Evolutionary conservation across 2,888 invertebrate genomes (phyloP).

Genomic region (Fabriciana adippe): DNA sequence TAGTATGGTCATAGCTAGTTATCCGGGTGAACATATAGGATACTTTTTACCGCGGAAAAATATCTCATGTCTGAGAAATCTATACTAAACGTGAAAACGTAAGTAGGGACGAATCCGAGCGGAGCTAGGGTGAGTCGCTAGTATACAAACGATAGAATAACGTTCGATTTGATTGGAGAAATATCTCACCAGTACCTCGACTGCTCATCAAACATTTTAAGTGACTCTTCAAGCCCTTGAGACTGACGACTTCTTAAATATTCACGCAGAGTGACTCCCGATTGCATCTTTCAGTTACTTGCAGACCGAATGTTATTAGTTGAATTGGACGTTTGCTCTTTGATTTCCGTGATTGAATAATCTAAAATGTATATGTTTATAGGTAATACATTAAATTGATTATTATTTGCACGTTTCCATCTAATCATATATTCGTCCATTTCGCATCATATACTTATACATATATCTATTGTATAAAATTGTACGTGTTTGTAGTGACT

Average conservation of each 20-base stretch:
- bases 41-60: too few species aligned
- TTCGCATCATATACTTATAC: background rate
- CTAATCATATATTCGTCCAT: too few species aligned
- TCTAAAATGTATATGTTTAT: background rate
- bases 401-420: background rate
- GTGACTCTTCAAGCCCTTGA: slow-evolving; percentile 67
- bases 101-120: too few species aligned
- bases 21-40: too few species aligned
- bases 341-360: slow-evolving; percentile 38
- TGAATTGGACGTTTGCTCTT: slow-evolving; percentile 49
- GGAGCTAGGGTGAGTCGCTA: too few species aligned
- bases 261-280: slow-evolving; percentile 69
- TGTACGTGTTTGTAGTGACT: too few species aligned
- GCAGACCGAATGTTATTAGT: slow-evolving; percentile 49
- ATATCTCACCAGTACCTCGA: slow-evolving; percentile 53
- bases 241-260: slow-evolving; percentile 73
- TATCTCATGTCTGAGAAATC: too few species aligned
- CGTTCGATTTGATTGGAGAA: slow-evolving; percentile 34
- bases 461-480: background rate
- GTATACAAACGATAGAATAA: slow-evolving; percentile 28
- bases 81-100: too few species aligned
- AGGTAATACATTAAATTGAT: too few species aligned
- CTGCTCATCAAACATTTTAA: slow-evolving; percentile 75
- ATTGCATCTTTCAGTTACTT: slow-evolving; percentile 61
- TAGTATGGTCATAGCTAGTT: too few species aligned